Evolutionary conservation across 2,113 vertebrate genomes (phyloP), one percentile per base, ranked within the genome.

Genomic region (Halcyon malimbica): DNA sequence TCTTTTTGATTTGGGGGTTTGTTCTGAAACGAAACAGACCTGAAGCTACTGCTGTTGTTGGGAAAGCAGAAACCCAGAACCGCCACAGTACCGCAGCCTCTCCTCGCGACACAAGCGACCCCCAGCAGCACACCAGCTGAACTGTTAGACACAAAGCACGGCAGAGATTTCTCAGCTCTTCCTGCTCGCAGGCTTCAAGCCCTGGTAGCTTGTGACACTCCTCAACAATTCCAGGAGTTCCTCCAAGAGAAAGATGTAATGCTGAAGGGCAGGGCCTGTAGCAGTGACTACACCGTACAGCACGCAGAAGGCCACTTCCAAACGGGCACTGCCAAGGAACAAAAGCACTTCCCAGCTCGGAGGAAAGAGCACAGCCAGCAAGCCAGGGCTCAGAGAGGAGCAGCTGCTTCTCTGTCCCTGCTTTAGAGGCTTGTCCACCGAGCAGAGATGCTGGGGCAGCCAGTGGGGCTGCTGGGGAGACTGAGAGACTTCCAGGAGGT

Each of bases 291-390:
- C 1, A 2, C 1, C 48, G 39, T 28, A 37, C 41, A 70, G 57
- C 4, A 0, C 28, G 54, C 29, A 24, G 42, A 46, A 67, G 18
- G 46, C 21, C 18, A 7, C 7, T 35, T 35, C 7, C 35, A 33
- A 44, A 31, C 1, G 63, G 10, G 16, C 37, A 51, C 67, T 7
- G 28, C 26, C 11, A 10, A 71, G 65, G 20, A 71, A 19, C 11
- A 69, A 25, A 54, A 23, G 3, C 39, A 57, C 64, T 24, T 57
- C 64, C 56, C 76, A 26, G 71, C 37, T 53, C 9, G 4, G n/a
- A 35, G 51, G 56, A 54, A 6, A 60, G 21, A 29, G 2, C 28
- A 8, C 26, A 9, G 0, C 2, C 20, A 15, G 1, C 57, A 24
- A 2, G 11, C 3, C 35, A 35, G 54, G 48, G 2, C 59, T 7